A percentile compares a stretch with the other conserved stretches of the same genome.
These are phyloP conservation scores for Euura saliciscinereae DNA, from an alignment of 1,140 invertebrate genomes.

Conservation along the genomic window DNA sequence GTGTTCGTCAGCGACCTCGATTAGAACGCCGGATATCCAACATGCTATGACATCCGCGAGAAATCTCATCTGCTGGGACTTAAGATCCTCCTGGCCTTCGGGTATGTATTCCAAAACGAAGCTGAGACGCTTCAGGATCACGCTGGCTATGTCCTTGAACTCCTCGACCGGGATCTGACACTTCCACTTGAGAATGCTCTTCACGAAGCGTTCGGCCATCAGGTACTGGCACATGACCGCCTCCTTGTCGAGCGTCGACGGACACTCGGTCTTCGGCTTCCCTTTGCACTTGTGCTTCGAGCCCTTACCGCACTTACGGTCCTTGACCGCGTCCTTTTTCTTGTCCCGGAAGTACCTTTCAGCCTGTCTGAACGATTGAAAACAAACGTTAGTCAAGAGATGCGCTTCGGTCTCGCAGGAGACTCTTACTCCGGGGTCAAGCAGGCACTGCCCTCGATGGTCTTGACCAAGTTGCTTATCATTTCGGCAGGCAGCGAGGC, in stretches of 20 bases:
- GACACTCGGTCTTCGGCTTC: slow-evolving; percentile 18
- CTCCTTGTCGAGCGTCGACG: slow-evolving; percentile 30
- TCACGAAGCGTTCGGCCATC: slow-evolving; percentile 49
- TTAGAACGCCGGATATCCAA: slow-evolving; percentile 48
- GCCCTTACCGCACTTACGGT: slow-evolving; percentile 16
- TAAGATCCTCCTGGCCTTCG: slow-evolving; percentile 34
- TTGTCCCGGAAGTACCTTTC: slow-evolving; percentile 26
- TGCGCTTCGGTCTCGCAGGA: neutral
- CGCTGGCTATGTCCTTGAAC: slow-evolving; percentile 43
- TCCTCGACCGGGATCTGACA: slow-evolving; percentile 39
- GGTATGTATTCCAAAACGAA: slow-evolving; percentile 35
- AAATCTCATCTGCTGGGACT: slow-evolving; percentile 48
- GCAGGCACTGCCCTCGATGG: slow-evolving; percentile 42
- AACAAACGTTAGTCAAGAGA: neutral
- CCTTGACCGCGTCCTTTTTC: slow-evolving; percentile 28
- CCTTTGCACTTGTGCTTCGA: slow-evolving; percentile 12
- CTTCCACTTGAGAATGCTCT: slow-evolving; percentile 45
- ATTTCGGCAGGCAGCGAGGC: slow-evolving; percentile 34
- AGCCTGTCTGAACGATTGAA: slow-evolving; percentile 41
- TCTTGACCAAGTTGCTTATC: slow-evolving; percentile 44
- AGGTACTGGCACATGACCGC: slow-evolving; percentile 42
- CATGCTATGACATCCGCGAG: slow-evolving; percentile 46
- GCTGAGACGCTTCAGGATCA: slow-evolving; percentile 41
- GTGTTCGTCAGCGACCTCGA: slow-evolving; percentile 39
- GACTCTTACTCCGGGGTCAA: slow-evolving; percentile 49